phyloP scores from a whole-genome alignment of 2,113 vertebrate genomes.

The Campylomormyrus tamandua region DNA sequence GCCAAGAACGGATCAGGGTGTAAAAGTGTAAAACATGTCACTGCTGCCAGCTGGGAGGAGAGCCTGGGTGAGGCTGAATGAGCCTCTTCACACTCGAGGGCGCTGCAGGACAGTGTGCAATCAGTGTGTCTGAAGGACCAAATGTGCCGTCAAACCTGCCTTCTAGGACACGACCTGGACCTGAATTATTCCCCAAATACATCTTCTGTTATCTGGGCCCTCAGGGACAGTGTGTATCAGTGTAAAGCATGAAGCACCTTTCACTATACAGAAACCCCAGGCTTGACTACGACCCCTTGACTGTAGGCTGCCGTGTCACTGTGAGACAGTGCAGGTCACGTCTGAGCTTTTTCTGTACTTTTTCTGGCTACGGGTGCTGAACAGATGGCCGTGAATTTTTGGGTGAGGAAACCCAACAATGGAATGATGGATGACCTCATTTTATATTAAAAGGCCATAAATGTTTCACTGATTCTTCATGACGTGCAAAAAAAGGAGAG shows the following conservation, averaged over 20 bases:
- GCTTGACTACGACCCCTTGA: not conserved
- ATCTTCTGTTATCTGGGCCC: not conserved
- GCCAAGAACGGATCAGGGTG: conserved; percentile 77
- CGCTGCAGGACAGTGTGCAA: not conserved
- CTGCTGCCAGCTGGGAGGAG: conserved; percentile 69
- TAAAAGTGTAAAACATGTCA: conserved; percentile 79
- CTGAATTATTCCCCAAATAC: not conserved
- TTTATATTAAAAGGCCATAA: conserved; percentile 31
- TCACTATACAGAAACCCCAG: not conserved
- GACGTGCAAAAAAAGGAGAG: not conserved
- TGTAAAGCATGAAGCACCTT: not conserved
- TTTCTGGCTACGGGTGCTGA: conserved; percentile 31
- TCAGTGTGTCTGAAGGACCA: conserved; percentile 50
- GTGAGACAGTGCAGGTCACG: not conserved
- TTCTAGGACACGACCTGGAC: not conserved
- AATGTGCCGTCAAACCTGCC: not conserved
- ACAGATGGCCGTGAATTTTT: conserved; percentile 37
- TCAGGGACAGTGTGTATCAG: not conserved
- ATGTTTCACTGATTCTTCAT: conserved; percentile 27
- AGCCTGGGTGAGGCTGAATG: conserved; percentile 21
- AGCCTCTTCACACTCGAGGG: not conserved
- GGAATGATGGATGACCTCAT: not conserved
- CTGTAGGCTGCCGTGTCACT: not conserved
- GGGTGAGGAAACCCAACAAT: conserved; percentile 31
- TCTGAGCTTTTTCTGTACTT: not conserved